phyloP scores from a whole-genome alignment of 2,888 invertebrate species.

The Exephanes ischioxanthus region DNA sequence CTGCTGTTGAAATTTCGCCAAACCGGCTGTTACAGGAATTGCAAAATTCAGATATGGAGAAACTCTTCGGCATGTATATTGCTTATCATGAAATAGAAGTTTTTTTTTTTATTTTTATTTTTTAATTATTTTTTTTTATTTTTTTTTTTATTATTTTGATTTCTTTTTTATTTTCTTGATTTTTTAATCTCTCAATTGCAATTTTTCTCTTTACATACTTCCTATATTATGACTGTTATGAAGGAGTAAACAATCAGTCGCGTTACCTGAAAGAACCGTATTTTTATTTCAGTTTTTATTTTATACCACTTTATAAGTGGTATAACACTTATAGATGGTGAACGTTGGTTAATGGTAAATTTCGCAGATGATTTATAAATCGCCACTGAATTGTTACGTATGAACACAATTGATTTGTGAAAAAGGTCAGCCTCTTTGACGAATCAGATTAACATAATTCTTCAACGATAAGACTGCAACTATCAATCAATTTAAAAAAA shows the following conservation, averaged over 20 bases:
- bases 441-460: background rate
- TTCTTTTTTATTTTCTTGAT: too few relatives aligned
- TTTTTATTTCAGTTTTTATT: background rate
- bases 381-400: background rate
- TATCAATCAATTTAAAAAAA: background rate
- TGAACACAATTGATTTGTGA: background rate
- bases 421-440: too few relatives aligned
- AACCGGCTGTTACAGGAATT: too few relatives aligned
- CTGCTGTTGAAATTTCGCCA: too few relatives aligned
- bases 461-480: background rate
- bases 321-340: too few relatives aligned
- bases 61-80: too few relatives aligned
- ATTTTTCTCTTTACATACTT: background rate
- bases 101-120: too few relatives aligned
- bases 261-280: background rate
- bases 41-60: too few relatives aligned
- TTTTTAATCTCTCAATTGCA: background rate
- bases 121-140: too few relatives aligned
- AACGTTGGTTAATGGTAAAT: too few relatives aligned
- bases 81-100: too few relatives aligned
- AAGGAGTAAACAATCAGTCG: background rate
- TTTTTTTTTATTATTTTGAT: too few relatives aligned
- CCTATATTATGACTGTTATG: background rate
- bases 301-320: background rate
- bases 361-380: background rate